phyloP scores from a whole-genome alignment of 2,113 vertebrate genomes.

The Petrocephalus zakoni region DNA sequence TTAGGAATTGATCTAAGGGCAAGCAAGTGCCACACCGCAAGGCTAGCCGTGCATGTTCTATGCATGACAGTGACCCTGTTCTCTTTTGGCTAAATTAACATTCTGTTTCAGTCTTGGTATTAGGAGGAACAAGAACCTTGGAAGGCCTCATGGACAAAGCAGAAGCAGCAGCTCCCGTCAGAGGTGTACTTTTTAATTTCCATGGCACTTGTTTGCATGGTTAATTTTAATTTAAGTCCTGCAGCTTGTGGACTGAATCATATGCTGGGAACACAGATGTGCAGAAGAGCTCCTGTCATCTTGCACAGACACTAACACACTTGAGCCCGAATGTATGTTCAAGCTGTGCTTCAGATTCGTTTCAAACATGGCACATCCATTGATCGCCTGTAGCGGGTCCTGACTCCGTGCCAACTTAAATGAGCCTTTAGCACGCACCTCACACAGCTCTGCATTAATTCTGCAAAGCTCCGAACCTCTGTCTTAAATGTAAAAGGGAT shows the following conservation, averaged over 20 bases:
- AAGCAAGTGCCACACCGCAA: background rate
- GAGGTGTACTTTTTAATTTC: background rate
- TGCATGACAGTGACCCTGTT: background rate
- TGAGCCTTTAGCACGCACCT: background rate
- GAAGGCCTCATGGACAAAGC: background rate
- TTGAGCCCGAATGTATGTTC: constrained; percentile 10
- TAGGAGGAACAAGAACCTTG: background rate
- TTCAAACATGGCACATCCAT: background rate
- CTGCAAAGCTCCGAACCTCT: background rate
- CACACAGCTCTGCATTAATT: background rate
- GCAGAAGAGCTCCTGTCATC: constrained; percentile 31
- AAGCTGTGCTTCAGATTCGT: background rate
- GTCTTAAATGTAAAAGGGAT: constrained; percentile 1
- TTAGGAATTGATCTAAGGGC: background rate
- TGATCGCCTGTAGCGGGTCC: background rate
- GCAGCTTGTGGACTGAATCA: constrained; percentile 4
- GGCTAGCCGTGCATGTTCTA: background rate
- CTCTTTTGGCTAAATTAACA: background rate
- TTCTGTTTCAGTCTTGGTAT: background rate
- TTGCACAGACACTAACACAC: constrained; percentile 20
- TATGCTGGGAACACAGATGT: constrained; percentile 21
- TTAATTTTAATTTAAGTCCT: background rate
- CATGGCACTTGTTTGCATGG: background rate
- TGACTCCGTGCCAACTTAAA: background rate
- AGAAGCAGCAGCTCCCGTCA: background rate